phyloP scores from a whole-genome alignment of 2,113 vertebrate species.

The Cettia cetti region DNA sequence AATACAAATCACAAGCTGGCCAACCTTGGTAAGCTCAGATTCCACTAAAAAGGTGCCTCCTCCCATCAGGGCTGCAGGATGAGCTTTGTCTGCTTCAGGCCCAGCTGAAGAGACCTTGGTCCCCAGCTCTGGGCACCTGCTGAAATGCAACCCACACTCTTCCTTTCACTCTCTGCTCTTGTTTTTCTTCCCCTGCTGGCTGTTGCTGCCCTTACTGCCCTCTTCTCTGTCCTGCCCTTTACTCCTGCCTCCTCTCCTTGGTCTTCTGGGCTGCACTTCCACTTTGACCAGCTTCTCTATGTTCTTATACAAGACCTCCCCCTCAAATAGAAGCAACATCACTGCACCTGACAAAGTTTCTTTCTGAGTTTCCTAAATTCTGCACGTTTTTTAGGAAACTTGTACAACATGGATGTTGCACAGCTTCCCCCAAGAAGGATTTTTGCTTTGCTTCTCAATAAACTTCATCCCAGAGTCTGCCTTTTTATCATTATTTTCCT shows the following conservation, averaged over 20 bases:
- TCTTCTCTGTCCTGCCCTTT: neutral
- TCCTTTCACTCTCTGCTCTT: neutral
- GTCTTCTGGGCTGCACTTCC: neutral
- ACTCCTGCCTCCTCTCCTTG: neutral
- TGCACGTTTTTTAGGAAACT: neutral
- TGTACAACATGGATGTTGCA: accelerated
- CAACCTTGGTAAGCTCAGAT: neutral
- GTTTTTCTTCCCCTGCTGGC: neutral
- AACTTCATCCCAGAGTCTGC: neutral
- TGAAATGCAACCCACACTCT: neutral
- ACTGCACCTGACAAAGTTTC: neutral
- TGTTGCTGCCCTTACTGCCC: neutral
- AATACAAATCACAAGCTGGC: neutral
- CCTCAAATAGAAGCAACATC: neutral
- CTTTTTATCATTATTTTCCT: neutral
- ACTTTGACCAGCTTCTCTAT: neutral
- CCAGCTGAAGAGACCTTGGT: neutral
- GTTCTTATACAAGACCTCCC: no score
- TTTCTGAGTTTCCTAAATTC: neutral
- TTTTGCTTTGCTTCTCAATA: neutral
- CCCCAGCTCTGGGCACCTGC: neutral
- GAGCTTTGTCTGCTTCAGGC: neutral
- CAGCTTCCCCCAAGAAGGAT: neutral
- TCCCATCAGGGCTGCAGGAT: neutral
- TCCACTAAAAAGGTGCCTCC: neutral